These are phyloP conservation scores for Ctenopoma multispine DNA, from an alignment of 2,797 vertebrate species.

Conservation along the genomic window DNA sequence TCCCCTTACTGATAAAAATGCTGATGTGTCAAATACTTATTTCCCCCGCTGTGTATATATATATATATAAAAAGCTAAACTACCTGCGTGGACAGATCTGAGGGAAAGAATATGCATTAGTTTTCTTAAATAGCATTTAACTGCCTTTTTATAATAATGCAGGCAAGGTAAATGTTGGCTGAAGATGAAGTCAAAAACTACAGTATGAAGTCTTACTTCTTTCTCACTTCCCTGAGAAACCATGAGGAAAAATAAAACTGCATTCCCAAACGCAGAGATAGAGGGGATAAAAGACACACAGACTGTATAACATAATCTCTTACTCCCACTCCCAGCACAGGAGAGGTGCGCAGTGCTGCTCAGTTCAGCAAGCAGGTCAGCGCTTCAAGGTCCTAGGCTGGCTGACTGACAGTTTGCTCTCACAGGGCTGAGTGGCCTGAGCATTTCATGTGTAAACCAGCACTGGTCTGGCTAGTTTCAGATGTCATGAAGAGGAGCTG, in stretches of 20 bases:
- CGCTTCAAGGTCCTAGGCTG: constrained; percentile 72
- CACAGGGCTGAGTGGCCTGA: constrained; percentile 82
- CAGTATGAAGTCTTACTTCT: constrained; percentile 25
- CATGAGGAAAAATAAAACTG: constrained; percentile 2
- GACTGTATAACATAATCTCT: constrained; percentile 27
- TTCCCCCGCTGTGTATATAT: too few species aligned
- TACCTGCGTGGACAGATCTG: not conserved
- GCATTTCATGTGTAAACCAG: constrained; percentile 87
- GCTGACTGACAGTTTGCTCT: constrained; percentile 83
- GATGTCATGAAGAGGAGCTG: constrained; percentile 85
- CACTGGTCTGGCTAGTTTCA: constrained; percentile 85
- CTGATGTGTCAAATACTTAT: too few species aligned
- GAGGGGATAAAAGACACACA: constrained; percentile 30
- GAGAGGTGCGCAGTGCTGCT: constrained; percentile 37
- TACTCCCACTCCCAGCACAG: constrained; percentile 32
- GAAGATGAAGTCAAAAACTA: constrained; percentile 2
- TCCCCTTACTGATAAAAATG: too few species aligned
- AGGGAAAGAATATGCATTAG: not conserved
- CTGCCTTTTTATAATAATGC: not conserved
- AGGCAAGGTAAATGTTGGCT: not conserved
- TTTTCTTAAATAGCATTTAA: not conserved
- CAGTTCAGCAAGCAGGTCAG: constrained; percentile 76
- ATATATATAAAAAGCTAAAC: not conserved
- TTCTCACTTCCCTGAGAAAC: constrained; percentile 16
- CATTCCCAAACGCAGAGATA: constrained; percentile 16